Base-by-base conservation (phyloP, 2,888 invertebrate species). In the Incurvaria masculella region DNA sequence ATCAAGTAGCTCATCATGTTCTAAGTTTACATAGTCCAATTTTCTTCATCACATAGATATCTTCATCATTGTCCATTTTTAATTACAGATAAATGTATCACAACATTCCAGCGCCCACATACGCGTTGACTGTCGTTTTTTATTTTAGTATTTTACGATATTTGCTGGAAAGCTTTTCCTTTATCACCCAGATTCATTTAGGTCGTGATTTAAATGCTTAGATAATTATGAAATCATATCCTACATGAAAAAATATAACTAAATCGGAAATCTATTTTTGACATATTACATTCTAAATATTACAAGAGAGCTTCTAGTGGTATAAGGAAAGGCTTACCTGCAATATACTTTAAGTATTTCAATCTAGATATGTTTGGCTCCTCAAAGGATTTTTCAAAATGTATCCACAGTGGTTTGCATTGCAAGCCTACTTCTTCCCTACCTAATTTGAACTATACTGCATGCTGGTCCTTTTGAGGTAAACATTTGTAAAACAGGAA, bases 81-180 rank as follows among this genome's bases (percentile, higher is more conserved):
- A 6, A 14, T 20, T 11, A 43, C 75, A 76, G 78, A 75, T 78
- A 75, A 76, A 69, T 75, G 78, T 78, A 78, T 78, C 78, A 78
- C 78, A 78, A 75, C 63, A 62, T 75, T 3, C 6, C 33, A 76
- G 74, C 76, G 78, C 78, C 76, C 75, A 17, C 33, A 33, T 33
- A 26, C 26, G 20, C 27, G 44, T 18, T 43, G 2, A 42, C 62
- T 62, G 59, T 63, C 60, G 57, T 61, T 61, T 63, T 61, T 61
- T 62, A 62, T 4, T n/a, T n/a, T n/a, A n/a, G 14, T 23, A 23
- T 23, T 23, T 23, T 4, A 33, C 33, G 33, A 33, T 8, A 33
- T 11, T n/a, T 8, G 38, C 19, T n/a, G 21, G 74, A 72, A 75
- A 75, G 67, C 74, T 75, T 76, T 44, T 18, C 44, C 14, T 8